Percentiles rank a stretch among this genome's conserved stretches.
phyloP scores from a whole-genome alignment of 2,797 vertebrate species.

The Sciaenops ocellatus region DNA sequence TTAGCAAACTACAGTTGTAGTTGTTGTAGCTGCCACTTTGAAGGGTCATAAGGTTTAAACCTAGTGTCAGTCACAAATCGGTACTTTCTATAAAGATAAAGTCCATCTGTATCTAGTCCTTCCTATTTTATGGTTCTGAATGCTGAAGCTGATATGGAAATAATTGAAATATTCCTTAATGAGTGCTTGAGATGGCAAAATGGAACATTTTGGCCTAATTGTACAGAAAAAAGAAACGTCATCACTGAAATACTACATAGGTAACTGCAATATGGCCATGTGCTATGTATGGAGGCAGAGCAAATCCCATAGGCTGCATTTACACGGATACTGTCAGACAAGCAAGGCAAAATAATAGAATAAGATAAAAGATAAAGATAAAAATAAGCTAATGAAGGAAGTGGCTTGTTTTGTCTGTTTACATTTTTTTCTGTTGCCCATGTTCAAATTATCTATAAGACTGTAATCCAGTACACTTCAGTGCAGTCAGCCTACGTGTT shows the following conservation, averaged over 20 bases:
- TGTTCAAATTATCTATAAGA: background rate
- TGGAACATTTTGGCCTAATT: background rate
- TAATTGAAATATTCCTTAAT: background rate
- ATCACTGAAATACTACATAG: background rate
- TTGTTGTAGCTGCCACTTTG: background rate
- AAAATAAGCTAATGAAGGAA: too few relatives aligned
- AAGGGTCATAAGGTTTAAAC: background rate
- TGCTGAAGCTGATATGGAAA: background rate
- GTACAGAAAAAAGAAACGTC: background rate
- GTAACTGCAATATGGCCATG: background rate
- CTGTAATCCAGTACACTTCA: background rate
- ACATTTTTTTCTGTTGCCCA: background rate
- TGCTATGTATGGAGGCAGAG: background rate
- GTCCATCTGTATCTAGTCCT: background rate
- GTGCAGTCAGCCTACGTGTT: background rate
- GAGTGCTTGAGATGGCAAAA: too few relatives aligned
- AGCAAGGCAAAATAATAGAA: too few relatives aligned
- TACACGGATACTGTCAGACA: background rate
- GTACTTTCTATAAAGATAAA: background rate
- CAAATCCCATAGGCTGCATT: background rate
- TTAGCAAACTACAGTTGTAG: background rate
- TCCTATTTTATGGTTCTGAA: background rate
- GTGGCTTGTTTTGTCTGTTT: too few relatives aligned
- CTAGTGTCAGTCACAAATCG: background rate
- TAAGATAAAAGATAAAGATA: too few relatives aligned